Base-by-base conservation (phyloP, 2,113 vertebrate genomes). In the Microtus richardsoni region DNA sequence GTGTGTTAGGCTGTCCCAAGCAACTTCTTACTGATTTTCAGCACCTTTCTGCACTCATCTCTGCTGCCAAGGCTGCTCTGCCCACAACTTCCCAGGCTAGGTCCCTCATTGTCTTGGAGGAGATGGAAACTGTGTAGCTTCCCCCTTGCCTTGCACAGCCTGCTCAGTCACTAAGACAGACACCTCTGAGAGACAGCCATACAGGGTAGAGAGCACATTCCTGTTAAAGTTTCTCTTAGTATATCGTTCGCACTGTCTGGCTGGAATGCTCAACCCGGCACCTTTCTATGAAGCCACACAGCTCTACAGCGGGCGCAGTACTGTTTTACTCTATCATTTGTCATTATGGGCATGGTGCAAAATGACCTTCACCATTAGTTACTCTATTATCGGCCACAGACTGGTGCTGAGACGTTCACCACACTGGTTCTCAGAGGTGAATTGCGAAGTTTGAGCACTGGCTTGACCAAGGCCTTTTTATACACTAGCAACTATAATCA, bases 281-380 rank as follows among this genome's bases (percentile, higher is more conserved):
- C 36, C 26, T 86, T 79, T 84, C 54, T 82, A 44, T 5, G 91
- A 28, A 86, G 85, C 7, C 1, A 26, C 6, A 64, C 1, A 70
- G 66, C 82, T 96, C 95, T 87, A 77, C 7, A 62, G 28, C 4
- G 0, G 24, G 12, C n/a, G 60, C 28, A 85, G 19, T 54, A 44
- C 28, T 82, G 60, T 49, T 62, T 84, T 91, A 68, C 62, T 73
- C 17, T 39, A 60, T 7, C 62, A 49, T 77, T 85, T 62, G 93
- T 16, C 87, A 28, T 68, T 39, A 79, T 11, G 3, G 1, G 22
- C 24, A 84, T 68, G 54, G 47, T 66, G 17, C 39, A 92, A 58
- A 85, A 71, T 91, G 62, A 74, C n/a, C 71, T 74, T 92, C 52
- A 39, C 14, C 41, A 73, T 64, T 92, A 88, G 78, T 74, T 92